Evolutionary conservation across 2,888 invertebrate genomes (phyloP).

Genomic region (Gymnoscelis rufifasciata): DNA sequence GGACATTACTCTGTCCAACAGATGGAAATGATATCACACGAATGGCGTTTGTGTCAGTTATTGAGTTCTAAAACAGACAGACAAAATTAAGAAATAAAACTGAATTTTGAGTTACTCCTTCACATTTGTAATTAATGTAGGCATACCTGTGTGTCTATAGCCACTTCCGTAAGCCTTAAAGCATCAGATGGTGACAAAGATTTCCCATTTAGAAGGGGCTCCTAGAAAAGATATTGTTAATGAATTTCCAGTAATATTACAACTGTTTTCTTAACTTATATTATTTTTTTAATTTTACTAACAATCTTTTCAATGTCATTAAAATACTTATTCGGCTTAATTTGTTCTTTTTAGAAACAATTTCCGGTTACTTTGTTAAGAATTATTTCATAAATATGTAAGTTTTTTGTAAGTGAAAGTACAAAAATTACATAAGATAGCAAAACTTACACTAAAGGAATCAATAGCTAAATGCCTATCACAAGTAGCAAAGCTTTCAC

Average conservation of each 20-base stretch:
- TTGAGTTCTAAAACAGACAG: conserved; percentile 3
- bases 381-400: no score
- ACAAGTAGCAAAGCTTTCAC: conserved; percentile 13
- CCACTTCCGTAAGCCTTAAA: neutral
- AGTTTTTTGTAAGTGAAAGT: no score
- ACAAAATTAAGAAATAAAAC: neutral
- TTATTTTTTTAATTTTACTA: no score
- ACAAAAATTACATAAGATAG: conserved; percentile 1
- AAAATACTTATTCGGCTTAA: no score
- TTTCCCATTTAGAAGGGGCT: neutral
- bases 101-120: conserved; percentile 1
- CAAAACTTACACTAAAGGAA: conserved; percentile 11
- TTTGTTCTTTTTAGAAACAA: no score
- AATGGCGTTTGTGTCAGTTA: neutral
- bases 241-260: neutral
- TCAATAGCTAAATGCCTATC: conserved; percentile 8
- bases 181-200: neutral
- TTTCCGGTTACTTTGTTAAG: no score
- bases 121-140: neutral
- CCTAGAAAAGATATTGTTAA: neutral
- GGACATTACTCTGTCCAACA: neutral
- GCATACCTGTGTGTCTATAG: neutral
- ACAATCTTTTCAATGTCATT: no score
- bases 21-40: conserved; percentile 3
- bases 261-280: no score